Evolutionary conservation across 2,113 vertebrate genomes (phyloP).

Genomic region (Octodon degus): DNA sequence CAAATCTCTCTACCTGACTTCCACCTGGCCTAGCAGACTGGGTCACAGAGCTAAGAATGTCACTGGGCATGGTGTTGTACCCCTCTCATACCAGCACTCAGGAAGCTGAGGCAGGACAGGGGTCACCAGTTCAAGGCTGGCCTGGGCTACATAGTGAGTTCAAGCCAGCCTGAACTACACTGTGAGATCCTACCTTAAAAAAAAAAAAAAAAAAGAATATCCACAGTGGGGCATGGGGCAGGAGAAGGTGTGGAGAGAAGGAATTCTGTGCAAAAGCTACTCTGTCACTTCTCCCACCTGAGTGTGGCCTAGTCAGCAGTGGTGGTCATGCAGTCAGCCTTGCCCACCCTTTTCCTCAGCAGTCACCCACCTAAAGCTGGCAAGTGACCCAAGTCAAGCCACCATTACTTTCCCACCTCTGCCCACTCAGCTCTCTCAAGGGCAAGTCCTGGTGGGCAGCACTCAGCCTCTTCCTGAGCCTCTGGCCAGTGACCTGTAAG

Average conservation of each 20-base stretch:
- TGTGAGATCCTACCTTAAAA: background rate
- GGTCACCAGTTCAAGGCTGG: background rate
- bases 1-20: background rate
- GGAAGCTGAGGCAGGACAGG: background rate
- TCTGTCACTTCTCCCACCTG: background rate
- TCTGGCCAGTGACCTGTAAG: background rate
- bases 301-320: background rate
- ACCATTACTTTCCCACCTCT: background rate
- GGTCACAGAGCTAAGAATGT: background rate
- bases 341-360: background rate
- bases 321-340: background rate
- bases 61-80: background rate
- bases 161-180: background rate
- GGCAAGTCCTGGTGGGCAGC: too few relatives aligned
- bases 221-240: fast-evolving
- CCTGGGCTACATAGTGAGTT: background rate
- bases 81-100: background rate
- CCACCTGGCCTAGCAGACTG: background rate
- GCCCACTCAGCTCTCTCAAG: fast-evolving
- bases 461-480: too few relatives aligned
- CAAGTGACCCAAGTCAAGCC: background rate
- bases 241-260: background rate
- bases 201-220: background rate
- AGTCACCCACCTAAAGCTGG: background rate
- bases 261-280: background rate